A percentile compares a stretch with the other conserved stretches of the same genome.
Evolutionary conservation across 2,797 vertebrate species (phyloP).

Genomic region (Moxostoma hubbsi): DNA sequence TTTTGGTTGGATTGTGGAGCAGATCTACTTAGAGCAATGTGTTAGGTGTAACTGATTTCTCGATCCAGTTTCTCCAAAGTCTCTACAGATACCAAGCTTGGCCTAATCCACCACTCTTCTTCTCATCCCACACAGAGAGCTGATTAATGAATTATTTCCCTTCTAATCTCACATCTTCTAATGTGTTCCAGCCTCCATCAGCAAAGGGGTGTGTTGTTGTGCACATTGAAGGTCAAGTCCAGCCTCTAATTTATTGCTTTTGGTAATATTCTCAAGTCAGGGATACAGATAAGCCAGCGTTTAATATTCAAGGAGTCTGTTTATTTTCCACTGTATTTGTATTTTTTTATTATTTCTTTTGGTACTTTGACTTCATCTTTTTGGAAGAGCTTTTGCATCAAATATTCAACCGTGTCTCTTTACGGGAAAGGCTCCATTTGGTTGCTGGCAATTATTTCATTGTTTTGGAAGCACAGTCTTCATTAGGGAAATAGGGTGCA

Average conservation of each 20-base stretch:
- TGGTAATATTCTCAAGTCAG: conserved; percentile 64
- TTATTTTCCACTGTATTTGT: conserved; percentile 61
- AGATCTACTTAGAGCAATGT: background rate
- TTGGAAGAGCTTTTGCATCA: conserved; percentile 54
- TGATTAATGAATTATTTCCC: conserved; percentile 65
- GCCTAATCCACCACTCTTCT: conserved; percentile 41
- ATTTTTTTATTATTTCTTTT: conserved; percentile 11
- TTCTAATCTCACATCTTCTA: conserved; percentile 70
- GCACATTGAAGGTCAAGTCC: conserved; percentile 76
- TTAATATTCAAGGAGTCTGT: conserved; percentile 72
- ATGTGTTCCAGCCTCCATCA: conserved; percentile 66
- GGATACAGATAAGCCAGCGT: conserved; percentile 65
- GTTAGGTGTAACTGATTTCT: background rate
- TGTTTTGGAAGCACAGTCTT: conserved; percentile 65
- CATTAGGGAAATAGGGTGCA: conserved; percentile 69
- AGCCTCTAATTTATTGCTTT: conserved; percentile 71
- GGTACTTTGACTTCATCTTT: conserved; percentile 31
- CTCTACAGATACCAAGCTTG: conserved; percentile 28
- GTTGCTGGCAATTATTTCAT: conserved; percentile 70
- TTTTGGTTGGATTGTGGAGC: background rate
- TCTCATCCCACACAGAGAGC: conserved; percentile 51
- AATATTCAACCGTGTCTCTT: conserved; percentile 58
- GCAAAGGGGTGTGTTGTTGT: conserved; percentile 67
- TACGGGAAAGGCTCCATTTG: conserved; percentile 53
- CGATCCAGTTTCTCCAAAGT: conserved; percentile 12